phyloP scores from a whole-genome alignment of 2,888 invertebrate species.

The Dryomyza anilis region DNA sequence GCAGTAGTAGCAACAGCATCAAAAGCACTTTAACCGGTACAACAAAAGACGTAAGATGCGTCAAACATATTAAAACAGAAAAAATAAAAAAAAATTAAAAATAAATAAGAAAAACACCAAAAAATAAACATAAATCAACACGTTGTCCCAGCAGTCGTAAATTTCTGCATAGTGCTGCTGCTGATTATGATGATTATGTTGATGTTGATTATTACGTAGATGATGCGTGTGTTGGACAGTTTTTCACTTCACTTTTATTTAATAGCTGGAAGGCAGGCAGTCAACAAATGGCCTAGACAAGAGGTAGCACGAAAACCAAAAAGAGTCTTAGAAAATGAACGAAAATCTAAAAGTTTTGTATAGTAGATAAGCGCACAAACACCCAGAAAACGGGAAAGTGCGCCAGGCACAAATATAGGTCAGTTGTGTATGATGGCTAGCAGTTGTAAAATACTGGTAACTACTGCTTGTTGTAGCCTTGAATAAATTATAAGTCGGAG shows the following conservation, averaged over 20 bases:
- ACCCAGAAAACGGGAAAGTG: neutral
- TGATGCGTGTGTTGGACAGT: neutral
- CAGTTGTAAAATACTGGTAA: too few species aligned
- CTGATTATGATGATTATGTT: too few species aligned
- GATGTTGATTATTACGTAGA: too few species aligned
- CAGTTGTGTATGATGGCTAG: neutral
- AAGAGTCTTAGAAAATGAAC: too few species aligned
- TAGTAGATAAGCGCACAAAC: neutral
- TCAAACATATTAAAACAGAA: neutral
- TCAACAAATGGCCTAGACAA: neutral
- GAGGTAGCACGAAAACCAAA: too few species aligned
- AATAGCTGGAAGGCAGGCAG: neutral
- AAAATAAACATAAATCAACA: neutral
- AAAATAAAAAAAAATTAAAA: neutral
- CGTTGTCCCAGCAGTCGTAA: neutral
- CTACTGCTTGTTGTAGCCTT: too few species aligned
- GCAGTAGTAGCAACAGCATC: too few species aligned
- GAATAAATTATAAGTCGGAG: too few species aligned
- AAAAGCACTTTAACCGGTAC: neutral
- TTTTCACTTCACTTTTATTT: slow-evolving; percentile 13
- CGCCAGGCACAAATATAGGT: neutral
- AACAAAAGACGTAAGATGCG: neutral
- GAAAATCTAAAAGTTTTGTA: too few species aligned
- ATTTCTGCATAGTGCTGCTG: too few species aligned
- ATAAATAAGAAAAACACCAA: neutral